A percentile compares a stretch with the other conserved stretches of the same genome.
Conservation (phyloP, 2,113 vertebrate genomes). For the Riparia riparia region DNA sequence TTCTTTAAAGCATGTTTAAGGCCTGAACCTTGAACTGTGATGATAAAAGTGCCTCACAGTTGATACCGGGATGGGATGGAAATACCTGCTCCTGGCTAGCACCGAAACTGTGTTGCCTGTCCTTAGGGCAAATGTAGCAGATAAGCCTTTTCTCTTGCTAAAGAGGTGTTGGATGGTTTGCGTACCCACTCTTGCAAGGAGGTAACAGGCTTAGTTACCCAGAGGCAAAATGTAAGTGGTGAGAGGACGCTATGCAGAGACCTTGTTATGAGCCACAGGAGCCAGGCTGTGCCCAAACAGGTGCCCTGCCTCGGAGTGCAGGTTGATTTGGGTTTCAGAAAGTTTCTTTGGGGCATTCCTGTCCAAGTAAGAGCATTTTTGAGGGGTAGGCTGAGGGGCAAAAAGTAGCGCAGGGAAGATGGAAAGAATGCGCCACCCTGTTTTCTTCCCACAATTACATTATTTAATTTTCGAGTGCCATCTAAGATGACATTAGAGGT, state of each 20-base stretch:
- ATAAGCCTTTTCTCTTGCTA: background rate
- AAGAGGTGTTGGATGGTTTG: background rate
- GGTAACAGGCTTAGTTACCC: background rate
- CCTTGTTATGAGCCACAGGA: fast-evolving
- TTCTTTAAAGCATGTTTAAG: background rate
- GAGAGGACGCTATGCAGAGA: background rate
- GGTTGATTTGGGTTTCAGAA: background rate
- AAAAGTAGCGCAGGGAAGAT: background rate
- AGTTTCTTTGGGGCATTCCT: background rate
- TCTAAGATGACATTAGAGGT: background rate
- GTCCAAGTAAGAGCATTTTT: background rate
- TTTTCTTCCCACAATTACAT: background rate
- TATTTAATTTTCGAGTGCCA: background rate
- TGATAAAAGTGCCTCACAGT: background rate
- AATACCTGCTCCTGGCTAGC: background rate
- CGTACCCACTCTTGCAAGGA: background rate
- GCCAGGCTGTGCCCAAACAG: background rate
- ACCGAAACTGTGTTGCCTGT: background rate
- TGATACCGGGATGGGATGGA: background rate
- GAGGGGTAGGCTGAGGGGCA: background rate
- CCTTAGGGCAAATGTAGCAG: background rate
- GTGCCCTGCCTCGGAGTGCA: background rate
- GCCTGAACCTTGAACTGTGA: background rate
- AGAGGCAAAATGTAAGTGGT: background rate
- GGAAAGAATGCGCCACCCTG: background rate